Evolutionary conservation across 2,888 invertebrate species (phyloP).

Genomic region (Ornithoptera priamus): DNA sequence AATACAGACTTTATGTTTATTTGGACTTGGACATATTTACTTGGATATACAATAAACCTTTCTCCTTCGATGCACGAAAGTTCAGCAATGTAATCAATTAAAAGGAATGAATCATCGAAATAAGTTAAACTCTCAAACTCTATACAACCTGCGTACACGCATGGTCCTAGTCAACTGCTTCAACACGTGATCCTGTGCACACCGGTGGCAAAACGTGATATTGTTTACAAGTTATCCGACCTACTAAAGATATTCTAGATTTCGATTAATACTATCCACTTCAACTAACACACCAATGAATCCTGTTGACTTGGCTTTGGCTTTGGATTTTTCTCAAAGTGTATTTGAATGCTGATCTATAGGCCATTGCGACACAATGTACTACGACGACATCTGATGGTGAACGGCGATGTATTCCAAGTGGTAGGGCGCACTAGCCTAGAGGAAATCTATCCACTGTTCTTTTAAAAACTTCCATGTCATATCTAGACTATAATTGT

Average conservation of each 20-base stretch:
- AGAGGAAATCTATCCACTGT: too few relatives aligned
- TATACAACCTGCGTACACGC: constrained; percentile 24
- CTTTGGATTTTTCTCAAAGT: background rate
- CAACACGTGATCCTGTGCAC: constrained; percentile 18
- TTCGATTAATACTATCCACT: background rate
- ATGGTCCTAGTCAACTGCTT: constrained; percentile 4
- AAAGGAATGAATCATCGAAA: constrained; percentile 9
- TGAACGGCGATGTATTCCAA: too few relatives aligned
- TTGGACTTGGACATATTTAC: too few relatives aligned
- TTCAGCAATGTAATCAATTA: background rate
- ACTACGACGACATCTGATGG: too few relatives aligned
- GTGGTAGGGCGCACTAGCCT: too few relatives aligned
- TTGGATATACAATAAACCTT: too few relatives aligned
- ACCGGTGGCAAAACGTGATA: constrained; percentile 17
- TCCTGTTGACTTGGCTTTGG: too few relatives aligned
- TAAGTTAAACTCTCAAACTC: constrained; percentile 19
- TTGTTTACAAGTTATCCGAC: constrained; percentile 4
- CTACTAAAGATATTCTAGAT: constrained; percentile 8
- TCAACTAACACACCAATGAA: background rate
- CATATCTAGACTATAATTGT: too few relatives aligned
- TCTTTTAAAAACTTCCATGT: too few relatives aligned
- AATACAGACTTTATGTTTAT: too few relatives aligned
- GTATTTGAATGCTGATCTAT: background rate
- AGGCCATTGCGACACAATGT: too few relatives aligned
- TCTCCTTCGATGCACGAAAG: background rate